phyloP scores from a whole-genome alignment of 1,140 invertebrate species.

The Drosophila murphyi region DNA sequence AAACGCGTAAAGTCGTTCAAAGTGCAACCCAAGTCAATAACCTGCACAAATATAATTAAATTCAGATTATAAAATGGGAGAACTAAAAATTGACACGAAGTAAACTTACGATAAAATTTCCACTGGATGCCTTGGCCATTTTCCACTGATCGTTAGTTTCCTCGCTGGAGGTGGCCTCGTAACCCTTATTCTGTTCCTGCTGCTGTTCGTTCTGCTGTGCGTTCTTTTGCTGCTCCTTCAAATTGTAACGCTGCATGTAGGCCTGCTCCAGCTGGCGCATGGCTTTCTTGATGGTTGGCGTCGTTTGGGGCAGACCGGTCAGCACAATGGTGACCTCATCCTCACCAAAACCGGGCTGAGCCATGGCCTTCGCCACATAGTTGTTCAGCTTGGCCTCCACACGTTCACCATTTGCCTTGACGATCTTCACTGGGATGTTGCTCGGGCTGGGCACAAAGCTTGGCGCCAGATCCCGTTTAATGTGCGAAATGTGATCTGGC shows the following conservation, averaged over 20 bases:
- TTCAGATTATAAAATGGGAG: neutral
- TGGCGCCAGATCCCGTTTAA: slow-evolving; percentile 65
- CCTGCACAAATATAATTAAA: slow-evolving; percentile 18
- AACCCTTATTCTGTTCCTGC: slow-evolving; percentile 41
- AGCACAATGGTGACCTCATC: slow-evolving; percentile 79
- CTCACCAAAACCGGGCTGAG: slow-evolving; percentile 61
- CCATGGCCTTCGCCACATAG: slow-evolving; percentile 59
- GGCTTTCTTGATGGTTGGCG: slow-evolving; percentile 57
- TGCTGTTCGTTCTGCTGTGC: slow-evolving; percentile 40
- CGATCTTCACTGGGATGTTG: slow-evolving; percentile 71
- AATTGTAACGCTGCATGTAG: slow-evolving; percentile 69
- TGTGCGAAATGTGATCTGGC: slow-evolving; percentile 69
- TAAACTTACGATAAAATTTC: slow-evolving; percentile 70
- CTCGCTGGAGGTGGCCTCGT: slow-evolving; percentile 71
- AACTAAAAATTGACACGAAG: neutral
- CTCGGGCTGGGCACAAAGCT: slow-evolving; percentile 76
- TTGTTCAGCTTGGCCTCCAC: slow-evolving; percentile 71
- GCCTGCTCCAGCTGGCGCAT: slow-evolving; percentile 66
- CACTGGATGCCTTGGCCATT: slow-evolving; percentile 53
- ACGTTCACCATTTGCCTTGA: slow-evolving; percentile 70
- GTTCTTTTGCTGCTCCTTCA: slow-evolving; percentile 66
- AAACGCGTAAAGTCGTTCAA: slow-evolving; percentile 75
- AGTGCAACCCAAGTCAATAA: slow-evolving; percentile 75
- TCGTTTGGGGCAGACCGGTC: slow-evolving; percentile 69
- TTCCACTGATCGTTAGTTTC: slow-evolving; percentile 66